Evolutionary conservation across 2,888 invertebrate species (phyloP).

Genomic region (Nipponacmea schrenckii): DNA sequence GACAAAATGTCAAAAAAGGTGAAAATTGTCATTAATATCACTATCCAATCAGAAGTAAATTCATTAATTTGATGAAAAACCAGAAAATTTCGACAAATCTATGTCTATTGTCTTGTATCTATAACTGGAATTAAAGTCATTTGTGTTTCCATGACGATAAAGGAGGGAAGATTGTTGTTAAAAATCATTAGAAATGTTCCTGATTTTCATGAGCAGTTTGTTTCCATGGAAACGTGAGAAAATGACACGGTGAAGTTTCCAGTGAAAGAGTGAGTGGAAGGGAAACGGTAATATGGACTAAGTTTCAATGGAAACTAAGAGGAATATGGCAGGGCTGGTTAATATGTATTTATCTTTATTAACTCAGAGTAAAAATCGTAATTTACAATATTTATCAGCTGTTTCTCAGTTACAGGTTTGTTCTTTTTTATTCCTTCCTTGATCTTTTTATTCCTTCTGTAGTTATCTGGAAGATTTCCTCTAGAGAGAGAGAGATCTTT

Average conservation of each 20-base stretch:
- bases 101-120: too few species aligned
- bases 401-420: slow-evolving; percentile 44
- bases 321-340: slow-evolving; percentile 45
- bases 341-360: slow-evolving; percentile 50
- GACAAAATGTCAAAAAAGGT: too few species aligned
- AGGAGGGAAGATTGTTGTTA: not conserved
- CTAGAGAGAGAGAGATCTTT: not conserved
- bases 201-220: slow-evolving; percentile 34
- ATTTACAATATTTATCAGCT: slow-evolving; percentile 33
- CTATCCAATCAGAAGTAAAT: too few species aligned
- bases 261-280: too few species aligned
- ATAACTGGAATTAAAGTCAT: slow-evolving; percentile 2
- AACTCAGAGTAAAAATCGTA: slow-evolving; percentile 44
- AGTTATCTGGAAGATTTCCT: too few species aligned
- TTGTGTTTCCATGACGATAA: slow-evolving; percentile 6
- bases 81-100: too few species aligned
- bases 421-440: slow-evolving; percentile 18
- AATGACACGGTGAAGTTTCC: slow-evolving; percentile 39
- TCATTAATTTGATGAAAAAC: too few species aligned
- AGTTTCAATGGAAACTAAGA: slow-evolving; percentile 11
- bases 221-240: slow-evolving; percentile 46
- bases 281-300: slow-evolving; percentile 19
- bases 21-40: too few species aligned
- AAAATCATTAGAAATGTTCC: slow-evolving; percentile 2
- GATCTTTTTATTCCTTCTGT: not conserved